Conservation (phyloP, 2,113 vertebrate species). For the Paralichthys olivaceus region DNA sequence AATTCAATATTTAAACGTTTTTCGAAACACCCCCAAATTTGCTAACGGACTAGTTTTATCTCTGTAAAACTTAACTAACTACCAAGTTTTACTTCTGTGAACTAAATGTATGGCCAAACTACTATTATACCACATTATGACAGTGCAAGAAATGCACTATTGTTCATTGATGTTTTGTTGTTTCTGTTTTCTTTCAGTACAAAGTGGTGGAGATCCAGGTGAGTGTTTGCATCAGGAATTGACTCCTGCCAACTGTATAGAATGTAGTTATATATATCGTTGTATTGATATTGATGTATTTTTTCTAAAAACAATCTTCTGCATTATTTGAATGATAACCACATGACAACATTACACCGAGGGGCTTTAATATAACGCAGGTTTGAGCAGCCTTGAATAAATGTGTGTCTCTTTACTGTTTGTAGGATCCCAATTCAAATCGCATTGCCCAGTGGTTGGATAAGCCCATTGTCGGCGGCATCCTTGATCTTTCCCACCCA, state of each 20-base stretch:
- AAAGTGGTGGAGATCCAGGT: slow-evolving; percentile 77
- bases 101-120: background rate
- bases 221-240: no score
- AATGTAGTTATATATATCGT: no score
- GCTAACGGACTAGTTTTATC: no score
- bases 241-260: no score
- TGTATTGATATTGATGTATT: no score
- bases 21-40: no score
- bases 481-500: slow-evolving; percentile 77
- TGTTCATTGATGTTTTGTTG: background rate
- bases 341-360: background rate
- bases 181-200: slow-evolving; percentile 72
- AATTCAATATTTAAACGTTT: background rate
- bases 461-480: slow-evolving; percentile 44
- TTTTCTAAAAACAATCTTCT: no score
- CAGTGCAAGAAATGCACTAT: background rate
- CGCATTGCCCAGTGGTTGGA: slow-evolving; percentile 83
- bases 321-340: background rate
- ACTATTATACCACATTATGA: no score
- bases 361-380: background rate
- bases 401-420: background rate
- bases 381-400: background rate
- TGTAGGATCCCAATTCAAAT: slow-evolving; percentile 78
- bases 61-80: no score
- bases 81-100: no score